Evolutionary conservation across 2,797 vertebrate species (phyloP), one percentile per base, ranked within the genome.

Genomic region (Distichodus sexfasciatus): DNA sequence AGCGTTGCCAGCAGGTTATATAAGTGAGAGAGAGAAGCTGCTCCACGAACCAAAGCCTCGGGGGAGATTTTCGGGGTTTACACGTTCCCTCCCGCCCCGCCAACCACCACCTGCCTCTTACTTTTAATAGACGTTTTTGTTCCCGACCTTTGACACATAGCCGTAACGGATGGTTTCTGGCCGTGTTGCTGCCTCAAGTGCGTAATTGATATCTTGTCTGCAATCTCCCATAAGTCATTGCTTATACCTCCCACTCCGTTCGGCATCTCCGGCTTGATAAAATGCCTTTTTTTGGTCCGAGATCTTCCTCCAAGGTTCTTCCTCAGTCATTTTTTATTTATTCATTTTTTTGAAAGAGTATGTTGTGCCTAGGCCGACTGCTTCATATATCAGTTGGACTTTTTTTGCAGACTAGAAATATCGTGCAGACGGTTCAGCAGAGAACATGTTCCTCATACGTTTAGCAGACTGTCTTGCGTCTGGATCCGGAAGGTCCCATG

Each of bases 1-100:
- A 29, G 41, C 71, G 64, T 47, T 72, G 74, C 75, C 77, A 80
- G 57, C 36, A 43, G 43, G 65, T 80, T 80, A 78, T 79, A 78
- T 79, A 80, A 82, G 59, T 77, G 43, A 48, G 69, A 71, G 59
- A 78, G 43, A 48, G 69, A 71, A 68, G 77, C 74, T 66, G 41
- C 55, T 75, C 66, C 60, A 62, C 75, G 59, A 71, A 69, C 69
- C 53, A 33, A 58, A 60, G 36, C 54, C 33, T 17, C 12, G 51
- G 31, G 60, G 48, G 60, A 38, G 23, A 19, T 47, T 66, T 8
- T 23, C 55, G 17, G 69, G 55, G 66, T 58, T 61, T 44, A 36
- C 47, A 33, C 15, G 40, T 38, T n/a, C 41, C 64, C 36, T 15
- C 23, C 47, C 17, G 26, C 35, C 26, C 26, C 69, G 17, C 38